These are phyloP conservation scores for Helogale parvula DNA, from an alignment of 2,113 vertebrate genomes.

Conservation along the genomic window DNA sequence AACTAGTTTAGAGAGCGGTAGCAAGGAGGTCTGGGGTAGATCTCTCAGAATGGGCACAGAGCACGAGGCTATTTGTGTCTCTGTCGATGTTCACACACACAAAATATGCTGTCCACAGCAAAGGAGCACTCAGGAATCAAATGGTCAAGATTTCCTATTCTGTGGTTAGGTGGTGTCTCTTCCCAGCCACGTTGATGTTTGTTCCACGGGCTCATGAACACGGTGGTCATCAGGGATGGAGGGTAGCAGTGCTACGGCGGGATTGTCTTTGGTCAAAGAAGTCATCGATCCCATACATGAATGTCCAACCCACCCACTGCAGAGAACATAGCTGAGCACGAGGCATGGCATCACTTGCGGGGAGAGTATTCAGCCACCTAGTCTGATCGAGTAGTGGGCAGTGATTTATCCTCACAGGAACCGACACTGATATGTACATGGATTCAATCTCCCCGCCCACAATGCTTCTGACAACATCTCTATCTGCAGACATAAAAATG, in stretches of 20 bases:
- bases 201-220: neutral
- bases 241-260: neutral
- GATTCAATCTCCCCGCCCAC: neutral
- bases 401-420: neutral
- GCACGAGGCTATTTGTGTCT: neutral
- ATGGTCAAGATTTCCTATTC: neutral
- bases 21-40: neutral
- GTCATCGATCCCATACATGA: neutral
- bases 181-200: neutral
- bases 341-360: neutral
- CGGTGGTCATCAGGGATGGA: neutral
- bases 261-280: neutral
- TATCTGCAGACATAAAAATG: neutral
- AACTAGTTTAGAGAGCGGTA: neutral
- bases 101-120: neutral
- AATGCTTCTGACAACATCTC: neutral
- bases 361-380: neutral
- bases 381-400: neutral
- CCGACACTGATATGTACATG: neutral
- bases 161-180: neutral
- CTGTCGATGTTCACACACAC: neutral
- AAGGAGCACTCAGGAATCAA: neutral
- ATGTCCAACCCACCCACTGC: neutral
- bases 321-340: neutral
- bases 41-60: neutral